Evolutionary conservation across 2,888 invertebrate genomes (phyloP).

Genomic region (Hofmannophila pseudospretella): DNA sequence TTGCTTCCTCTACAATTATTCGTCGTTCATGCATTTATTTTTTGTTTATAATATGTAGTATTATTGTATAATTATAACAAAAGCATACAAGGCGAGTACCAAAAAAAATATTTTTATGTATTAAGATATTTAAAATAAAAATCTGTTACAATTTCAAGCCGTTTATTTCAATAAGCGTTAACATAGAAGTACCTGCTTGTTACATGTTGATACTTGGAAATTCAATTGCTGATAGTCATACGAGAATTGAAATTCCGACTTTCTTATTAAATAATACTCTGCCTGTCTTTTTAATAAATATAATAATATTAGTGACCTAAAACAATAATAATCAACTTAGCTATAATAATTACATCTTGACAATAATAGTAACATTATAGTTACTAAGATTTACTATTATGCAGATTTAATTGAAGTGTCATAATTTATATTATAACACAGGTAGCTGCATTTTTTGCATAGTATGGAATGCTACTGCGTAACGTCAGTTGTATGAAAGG

Average conservation of each 20-base stretch:
- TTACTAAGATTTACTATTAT: neutral
- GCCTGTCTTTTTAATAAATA: neutral
- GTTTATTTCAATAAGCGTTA: slow-evolving; percentile 3
- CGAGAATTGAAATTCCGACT: too few species aligned
- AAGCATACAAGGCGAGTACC: too few species aligned
- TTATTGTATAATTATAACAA: too few species aligned
- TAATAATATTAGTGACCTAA: slow-evolving; percentile 2
- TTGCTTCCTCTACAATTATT: too few species aligned
- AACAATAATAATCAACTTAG: neutral
- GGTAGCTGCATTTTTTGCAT: neutral
- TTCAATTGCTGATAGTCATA: too few species aligned
- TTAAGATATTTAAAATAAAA: too few species aligned
- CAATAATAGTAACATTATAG: neutral
- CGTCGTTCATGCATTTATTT: too few species aligned
- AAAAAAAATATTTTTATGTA: too few species aligned
- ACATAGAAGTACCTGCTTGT: slow-evolving; percentile 1
- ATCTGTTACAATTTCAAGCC: slow-evolving; percentile 1
- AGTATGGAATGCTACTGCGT: neutral
- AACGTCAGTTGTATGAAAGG: too few species aligned
- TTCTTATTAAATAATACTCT: too few species aligned
- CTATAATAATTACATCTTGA: neutral
- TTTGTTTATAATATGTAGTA: too few species aligned
- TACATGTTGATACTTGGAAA: too few species aligned
- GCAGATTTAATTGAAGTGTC: neutral
- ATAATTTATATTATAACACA: neutral